Percentiles rank a stretch among this genome's conserved stretches.
These are phyloP conservation scores for Thryonomys swinderianus DNA, from an alignment of 2,113 vertebrate genomes.

Conservation along the genomic window DNA sequence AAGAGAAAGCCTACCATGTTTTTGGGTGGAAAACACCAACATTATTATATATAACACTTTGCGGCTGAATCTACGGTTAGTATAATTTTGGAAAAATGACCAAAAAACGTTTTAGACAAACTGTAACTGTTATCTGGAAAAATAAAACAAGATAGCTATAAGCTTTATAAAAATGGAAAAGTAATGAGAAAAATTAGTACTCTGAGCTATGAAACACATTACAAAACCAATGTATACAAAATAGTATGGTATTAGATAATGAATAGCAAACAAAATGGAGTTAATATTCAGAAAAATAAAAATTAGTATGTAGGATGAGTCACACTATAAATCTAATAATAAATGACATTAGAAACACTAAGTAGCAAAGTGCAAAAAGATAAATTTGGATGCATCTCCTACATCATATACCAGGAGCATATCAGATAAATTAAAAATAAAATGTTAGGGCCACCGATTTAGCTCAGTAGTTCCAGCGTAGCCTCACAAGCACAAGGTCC, in stretches of 20 bases:
- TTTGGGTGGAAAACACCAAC: neutral
- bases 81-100: neutral
- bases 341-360: neutral
- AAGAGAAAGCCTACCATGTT: neutral
- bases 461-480: too few species aligned
- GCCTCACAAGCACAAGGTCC: too few species aligned
- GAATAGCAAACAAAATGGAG: neutral
- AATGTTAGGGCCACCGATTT: too few species aligned
- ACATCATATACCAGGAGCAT: neutral
- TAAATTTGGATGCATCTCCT: neutral
- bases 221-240: neutral
- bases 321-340: neutral
- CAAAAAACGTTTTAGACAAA: neutral
- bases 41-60: neutral
- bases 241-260: neutral
- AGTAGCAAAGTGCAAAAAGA: neutral
- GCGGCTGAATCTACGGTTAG: neutral
- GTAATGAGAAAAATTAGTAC: neutral
- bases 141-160: neutral
- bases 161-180: neutral
- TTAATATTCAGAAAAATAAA: neutral
- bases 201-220: neutral
- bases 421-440: neutral
- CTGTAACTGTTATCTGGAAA: neutral
- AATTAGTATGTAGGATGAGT: neutral